These are phyloP conservation scores for Platorchestia sp. DNA, from an alignment of 1,140 invertebrate species.

Conservation along the genomic window DNA sequence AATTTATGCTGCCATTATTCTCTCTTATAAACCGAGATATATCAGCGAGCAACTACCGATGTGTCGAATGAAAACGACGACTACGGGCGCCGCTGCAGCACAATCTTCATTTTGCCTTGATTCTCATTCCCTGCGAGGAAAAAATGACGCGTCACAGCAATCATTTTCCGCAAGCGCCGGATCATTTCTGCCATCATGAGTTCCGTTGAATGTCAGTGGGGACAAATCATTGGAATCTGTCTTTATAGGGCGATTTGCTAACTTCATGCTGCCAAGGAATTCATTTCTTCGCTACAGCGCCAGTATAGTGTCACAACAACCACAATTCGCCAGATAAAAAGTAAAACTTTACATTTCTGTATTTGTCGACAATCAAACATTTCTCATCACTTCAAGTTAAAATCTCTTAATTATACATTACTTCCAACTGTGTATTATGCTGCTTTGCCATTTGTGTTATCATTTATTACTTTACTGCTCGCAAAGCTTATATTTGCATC, in stretches of 20 bases:
- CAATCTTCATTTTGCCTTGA: neutral
- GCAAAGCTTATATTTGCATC: neutral
- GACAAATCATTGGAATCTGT: neutral
- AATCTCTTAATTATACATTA: neutral
- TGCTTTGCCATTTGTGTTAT: neutral
- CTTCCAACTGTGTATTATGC: neutral
- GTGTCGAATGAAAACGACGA: neutral
- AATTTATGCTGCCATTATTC: constrained; percentile 50
- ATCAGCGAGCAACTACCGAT: neutral
- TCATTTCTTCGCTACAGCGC: neutral
- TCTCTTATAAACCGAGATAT: constrained; percentile 38
- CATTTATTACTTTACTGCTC: neutral
- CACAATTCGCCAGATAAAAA: neutral
- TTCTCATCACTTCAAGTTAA: neutral
- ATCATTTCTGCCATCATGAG: neutral
- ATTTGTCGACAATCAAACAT: neutral
- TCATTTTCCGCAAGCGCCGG: neutral
- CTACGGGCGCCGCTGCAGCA: neutral
- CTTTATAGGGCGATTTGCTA: neutral
- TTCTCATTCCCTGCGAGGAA: neutral
- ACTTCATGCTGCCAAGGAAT: neutral
- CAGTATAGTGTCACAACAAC: neutral
- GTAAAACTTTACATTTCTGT: neutral
- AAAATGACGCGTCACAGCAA: neutral
- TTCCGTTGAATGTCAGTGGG: neutral